Evolutionary conservation across 2,888 invertebrate species (phyloP).

Genomic region (Blera fallax): DNA sequence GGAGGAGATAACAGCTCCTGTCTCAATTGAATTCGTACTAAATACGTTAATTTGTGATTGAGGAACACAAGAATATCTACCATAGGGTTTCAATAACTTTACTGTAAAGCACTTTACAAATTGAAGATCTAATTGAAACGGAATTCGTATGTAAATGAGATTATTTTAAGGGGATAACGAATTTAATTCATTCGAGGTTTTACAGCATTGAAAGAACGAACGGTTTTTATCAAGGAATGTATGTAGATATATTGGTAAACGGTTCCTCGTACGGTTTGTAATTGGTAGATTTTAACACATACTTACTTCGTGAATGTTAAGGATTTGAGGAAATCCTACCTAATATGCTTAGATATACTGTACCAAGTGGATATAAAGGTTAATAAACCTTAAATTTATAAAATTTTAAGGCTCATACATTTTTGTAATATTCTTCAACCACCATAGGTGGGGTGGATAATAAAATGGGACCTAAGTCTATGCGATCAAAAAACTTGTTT

Average conservation of each 20-base stretch:
- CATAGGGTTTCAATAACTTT: constrained; percentile 3
- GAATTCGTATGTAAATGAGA: constrained; percentile 19
- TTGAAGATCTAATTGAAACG: background rate
- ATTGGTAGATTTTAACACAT: too few species aligned
- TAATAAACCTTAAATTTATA: too few species aligned
- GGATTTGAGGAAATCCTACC: too few species aligned
- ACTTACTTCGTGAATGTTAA: too few species aligned
- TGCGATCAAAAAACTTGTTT: too few species aligned
- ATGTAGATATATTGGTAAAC: background rate
- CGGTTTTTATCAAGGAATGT: background rate
- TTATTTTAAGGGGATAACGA: background rate
- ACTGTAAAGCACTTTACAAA: background rate
- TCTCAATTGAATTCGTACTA: background rate
- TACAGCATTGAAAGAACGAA: background rate
- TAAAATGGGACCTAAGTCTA: too few species aligned
- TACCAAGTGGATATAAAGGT: too few species aligned
- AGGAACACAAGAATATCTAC: background rate
- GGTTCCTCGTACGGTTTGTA: too few species aligned
- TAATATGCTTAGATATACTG: too few species aligned
- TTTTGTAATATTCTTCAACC: too few species aligned
- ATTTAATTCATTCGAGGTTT: background rate
- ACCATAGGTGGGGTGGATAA: too few species aligned
- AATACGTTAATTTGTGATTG: background rate
- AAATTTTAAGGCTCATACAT: too few species aligned
- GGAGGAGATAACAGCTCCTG: background rate